Conservation (phyloP, 2,888 invertebrate genomes). For the Dinocampus coccinellae region DNA sequence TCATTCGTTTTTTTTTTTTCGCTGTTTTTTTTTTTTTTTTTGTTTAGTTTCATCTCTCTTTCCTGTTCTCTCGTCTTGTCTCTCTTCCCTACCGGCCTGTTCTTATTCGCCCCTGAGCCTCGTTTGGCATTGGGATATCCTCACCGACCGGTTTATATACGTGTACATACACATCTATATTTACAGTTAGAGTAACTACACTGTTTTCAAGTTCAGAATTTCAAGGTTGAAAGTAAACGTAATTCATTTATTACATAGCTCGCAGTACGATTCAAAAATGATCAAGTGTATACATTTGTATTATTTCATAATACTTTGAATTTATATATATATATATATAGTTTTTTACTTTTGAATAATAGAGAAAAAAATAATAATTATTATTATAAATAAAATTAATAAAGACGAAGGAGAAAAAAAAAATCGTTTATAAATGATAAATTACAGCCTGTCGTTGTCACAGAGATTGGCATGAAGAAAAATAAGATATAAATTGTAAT, state of each 20-base stretch:
- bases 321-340: neutral
- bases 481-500: neutral
- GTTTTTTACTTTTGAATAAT: neutral
- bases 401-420: too few species aligned
- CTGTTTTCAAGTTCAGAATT: neutral
- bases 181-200: neutral
- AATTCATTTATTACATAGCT: neutral
- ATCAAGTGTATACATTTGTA: neutral
- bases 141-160: neutral
- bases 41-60: neutral
- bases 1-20: too few species aligned
- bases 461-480: too few species aligned
- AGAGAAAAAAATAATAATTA: neutral
- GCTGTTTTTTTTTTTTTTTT: neutral
- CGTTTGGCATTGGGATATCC: neutral
- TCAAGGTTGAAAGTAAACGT: conserved; percentile 5
- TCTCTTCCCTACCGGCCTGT: too few species aligned
- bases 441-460: neutral
- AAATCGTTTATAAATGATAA: too few species aligned
- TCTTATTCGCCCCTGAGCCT: neutral
- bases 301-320: neutral
- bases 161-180: neutral
- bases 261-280: neutral
- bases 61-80: too few species aligned
- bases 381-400: too few species aligned